Evolutionary conservation across 2,888 invertebrate genomes (phyloP), one percentile per base, ranked within the genome.

Genomic region (Metopia argyrocephala): DNA sequence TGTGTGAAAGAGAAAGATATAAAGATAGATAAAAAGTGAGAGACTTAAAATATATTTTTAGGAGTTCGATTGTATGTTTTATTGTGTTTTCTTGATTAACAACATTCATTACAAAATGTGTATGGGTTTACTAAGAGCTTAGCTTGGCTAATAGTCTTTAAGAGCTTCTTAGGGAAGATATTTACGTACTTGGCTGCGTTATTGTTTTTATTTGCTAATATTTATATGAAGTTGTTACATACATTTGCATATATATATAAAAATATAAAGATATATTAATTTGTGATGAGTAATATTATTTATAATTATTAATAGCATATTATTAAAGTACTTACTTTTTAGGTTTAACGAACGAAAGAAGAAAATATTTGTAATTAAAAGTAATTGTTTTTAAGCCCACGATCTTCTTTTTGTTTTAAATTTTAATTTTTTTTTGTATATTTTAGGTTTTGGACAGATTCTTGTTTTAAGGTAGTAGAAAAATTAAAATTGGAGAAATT

Each of bases 381-480:
- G n/a, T n/a, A n/a, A n/a, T n/a, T n/a, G n/a, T 69, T 76, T 76
- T 69, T 69, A 62, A 62, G 23, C 45, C 52, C 57, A 27, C 50
- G 52, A 46, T 20, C 31, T 57, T 65, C 21, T 28, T 18, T 28
- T 76, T 69, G 54, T 15, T 54, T 52, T 28, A 0, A 46, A 0
- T 50, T 12, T 23, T 57, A 18, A 20, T 50, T 20, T 64, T 21
- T 65, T 45, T 0, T 20, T 21, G 5, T 64, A 6, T 59, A 45
- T 48, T 50, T 50, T 4, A 28, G 3, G n/a, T 89, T 88, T 88
- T 88, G 88, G 88, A 88, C 88, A 89, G 88, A 88, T 88, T 88
- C 88, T 89, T 88, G 88, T 88, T 88, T 89, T 86, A 88, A 89
- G 85, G 88, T 89, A 88, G 86, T 88, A 88, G 88, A 88, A 88